Base-by-base conservation (phyloP, 2,888 invertebrate species). In the Apotomis turbidana region DNA sequence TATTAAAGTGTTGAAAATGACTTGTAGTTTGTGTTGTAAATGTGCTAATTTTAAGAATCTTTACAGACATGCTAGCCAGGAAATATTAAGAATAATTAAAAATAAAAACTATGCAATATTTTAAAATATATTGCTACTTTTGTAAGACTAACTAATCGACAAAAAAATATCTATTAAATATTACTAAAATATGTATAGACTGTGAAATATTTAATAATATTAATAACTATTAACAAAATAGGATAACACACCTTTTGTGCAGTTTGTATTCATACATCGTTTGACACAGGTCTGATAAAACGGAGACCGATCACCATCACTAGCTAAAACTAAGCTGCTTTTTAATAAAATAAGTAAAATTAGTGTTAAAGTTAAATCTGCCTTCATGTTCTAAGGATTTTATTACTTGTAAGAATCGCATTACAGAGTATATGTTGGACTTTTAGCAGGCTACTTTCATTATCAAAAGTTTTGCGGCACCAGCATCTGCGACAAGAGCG, bases 231-330 rank as follows among this genome's bases (percentile, higher is more conserved):
- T 57, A 9, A 8, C 6, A 6, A 46, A 12, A 15, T 38, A n/a
- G 38, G 3, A n/a, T 8, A 58, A 78, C 76, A 79, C 89, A 95
- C 95, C 94, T 79, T 87, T 83, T 59, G 92, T 89, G 79, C 95
- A 95, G 76, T 94, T 94, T 8, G 79, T 79, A 13, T 80, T 79
- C 64, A 82, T 80, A 81, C 95, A 95, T 76, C 81, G 89, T 76
- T 87, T 86, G 27, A 94, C 80, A 81, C 95, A 95, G 70, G 89
- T 93, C 78, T 90, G 91, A 80, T 95, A 95, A 85, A 90, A 89
- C 27, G 88, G 90, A 2, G 95, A 95, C 57, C 90, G 90, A 76
- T 95, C 95, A 49, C 95, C 95, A 2, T 83, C 79, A 72, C 93
- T 93, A 9, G 87, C 80, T 8, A 66, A 3, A 55, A 46, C 58